phyloP scores from a whole-genome alignment of 1,140 invertebrate species.

The Drosophila fuyamai region DNA sequence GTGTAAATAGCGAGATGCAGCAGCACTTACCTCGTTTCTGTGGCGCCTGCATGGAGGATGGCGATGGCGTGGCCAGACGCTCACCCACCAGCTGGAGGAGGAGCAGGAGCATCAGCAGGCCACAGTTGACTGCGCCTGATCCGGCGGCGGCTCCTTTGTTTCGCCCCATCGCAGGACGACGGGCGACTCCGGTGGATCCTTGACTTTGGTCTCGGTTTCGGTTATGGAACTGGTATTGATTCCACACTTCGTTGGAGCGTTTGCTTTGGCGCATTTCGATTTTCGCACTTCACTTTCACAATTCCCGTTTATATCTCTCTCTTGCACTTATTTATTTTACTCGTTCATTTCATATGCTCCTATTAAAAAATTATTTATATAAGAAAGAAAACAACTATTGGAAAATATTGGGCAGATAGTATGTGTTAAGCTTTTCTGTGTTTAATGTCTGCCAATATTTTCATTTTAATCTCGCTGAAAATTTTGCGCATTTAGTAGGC shows the following conservation, averaged over 20 bases:
- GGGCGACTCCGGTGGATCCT: constrained; percentile 58
- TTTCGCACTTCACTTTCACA: constrained; percentile 48
- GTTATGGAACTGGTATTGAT: constrained; percentile 29
- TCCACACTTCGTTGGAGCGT: constrained; percentile 28
- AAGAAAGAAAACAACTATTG: not conserved
- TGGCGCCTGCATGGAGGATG: constrained; percentile 77
- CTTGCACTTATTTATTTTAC: constrained; percentile 5
- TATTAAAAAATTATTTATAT: constrained; percentile 5
- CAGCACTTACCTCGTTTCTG: constrained; percentile 78
- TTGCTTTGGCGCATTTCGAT: constrained; percentile 42
- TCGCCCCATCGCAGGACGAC: constrained; percentile 58
- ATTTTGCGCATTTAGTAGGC: constrained; percentile 36
- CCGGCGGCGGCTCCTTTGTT: constrained; percentile 51
- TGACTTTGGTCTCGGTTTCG: constrained; percentile 35
- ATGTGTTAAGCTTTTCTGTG: not conserved
- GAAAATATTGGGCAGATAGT: constrained; percentile 18
- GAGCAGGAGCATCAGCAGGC: constrained; percentile 55
- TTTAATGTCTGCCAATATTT: constrained; percentile 25
- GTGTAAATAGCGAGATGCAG: constrained; percentile 3
- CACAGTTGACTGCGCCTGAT: constrained; percentile 35
- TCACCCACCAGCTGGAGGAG: constrained; percentile 56
- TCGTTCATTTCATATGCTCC: constrained; percentile 26
- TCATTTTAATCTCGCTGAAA: constrained; percentile 10
- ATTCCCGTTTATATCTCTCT: constrained; percentile 9
- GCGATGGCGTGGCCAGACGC: constrained; percentile 68